A percentile compares a stretch with the other conserved stretches of the same genome.
phyloP scores from a whole-genome alignment of 1,140 invertebrate genomes.

The Matsumurasca onukii region DNA sequence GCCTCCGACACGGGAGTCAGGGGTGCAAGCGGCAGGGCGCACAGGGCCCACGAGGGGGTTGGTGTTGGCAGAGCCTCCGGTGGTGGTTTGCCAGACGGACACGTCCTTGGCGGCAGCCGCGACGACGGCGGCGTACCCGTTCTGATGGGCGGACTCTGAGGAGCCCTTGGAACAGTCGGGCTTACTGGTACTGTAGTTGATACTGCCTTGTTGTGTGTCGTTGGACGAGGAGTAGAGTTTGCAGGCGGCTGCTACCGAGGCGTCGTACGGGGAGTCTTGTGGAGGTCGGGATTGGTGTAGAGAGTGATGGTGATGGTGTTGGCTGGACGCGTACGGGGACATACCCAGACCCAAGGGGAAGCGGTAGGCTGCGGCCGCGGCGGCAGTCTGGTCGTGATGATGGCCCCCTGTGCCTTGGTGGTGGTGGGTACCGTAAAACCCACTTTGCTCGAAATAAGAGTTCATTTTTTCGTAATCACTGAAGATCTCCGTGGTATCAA shows the following conservation, averaged over 20 bases:
- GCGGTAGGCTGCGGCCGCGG: constrained; percentile 69
- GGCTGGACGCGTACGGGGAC: constrained; percentile 73
- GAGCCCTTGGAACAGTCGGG: constrained; percentile 48
- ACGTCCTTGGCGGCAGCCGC: constrained; percentile 63
- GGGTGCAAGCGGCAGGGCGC: constrained; percentile 81
- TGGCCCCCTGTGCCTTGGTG: constrained; percentile 66
- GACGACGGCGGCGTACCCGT: constrained; percentile 63
- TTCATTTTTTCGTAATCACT: constrained; percentile 69
- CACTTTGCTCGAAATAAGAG: constrained; percentile 92
- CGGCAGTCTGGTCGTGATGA: constrained; percentile 63
- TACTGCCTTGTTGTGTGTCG: constrained; percentile 56
- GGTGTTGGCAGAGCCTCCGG: constrained; percentile 44
- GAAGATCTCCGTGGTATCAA: constrained; percentile 26
- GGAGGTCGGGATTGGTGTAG: constrained; percentile 74
- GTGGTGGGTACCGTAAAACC: constrained; percentile 87
- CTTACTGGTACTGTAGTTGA: constrained; percentile 54
- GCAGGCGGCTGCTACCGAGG: constrained; percentile 80
- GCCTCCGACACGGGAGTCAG: constrained; percentile 71
- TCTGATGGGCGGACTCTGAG: constrained; percentile 58
- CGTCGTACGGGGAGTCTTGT: constrained; percentile 86
- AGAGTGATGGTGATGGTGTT: constrained; percentile 76
- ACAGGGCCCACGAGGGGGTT: constrained; percentile 57
- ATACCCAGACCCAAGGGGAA: constrained; percentile 80
- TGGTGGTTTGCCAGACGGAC: constrained; percentile 59
- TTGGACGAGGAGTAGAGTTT: constrained; percentile 75